phyloP scores from a whole-genome alignment of 2,888 invertebrate genomes.

The Anorthoa munda region DNA sequence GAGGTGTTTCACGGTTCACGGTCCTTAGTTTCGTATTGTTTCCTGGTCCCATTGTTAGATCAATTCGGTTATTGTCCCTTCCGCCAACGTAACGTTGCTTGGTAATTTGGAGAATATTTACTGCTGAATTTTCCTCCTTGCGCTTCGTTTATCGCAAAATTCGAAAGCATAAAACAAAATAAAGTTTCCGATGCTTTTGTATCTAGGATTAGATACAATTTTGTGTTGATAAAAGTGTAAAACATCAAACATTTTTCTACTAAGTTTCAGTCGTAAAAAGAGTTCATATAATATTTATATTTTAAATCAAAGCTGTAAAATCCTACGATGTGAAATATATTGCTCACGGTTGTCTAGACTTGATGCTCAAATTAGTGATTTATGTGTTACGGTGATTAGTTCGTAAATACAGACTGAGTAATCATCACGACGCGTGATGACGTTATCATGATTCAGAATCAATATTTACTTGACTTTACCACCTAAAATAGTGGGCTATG shows the following conservation, averaged over 20 bases:
- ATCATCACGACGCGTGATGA: not conserved
- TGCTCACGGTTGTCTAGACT: slow-evolving; percentile 12
- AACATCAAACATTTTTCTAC: not conserved
- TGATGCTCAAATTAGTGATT: not conserved
- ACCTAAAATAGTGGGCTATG: not conserved
- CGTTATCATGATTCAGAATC: too few species aligned
- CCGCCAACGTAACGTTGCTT: slow-evolving; percentile 6
- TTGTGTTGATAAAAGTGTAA: slow-evolving; percentile 5
- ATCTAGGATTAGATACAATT: not conserved
- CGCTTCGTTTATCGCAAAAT: not conserved
- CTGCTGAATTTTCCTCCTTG: not conserved
- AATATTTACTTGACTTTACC: not conserved
- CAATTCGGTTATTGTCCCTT: slow-evolving; percentile 30
- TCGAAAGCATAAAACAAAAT: not conserved
- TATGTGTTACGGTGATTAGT: slow-evolving; percentile 1
- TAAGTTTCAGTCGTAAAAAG: slow-evolving; percentile 3
- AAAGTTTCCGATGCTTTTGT: not conserved
- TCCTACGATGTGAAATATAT: slow-evolving; percentile 9
- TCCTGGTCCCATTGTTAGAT: slow-evolving; percentile 50
- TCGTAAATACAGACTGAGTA: not conserved
- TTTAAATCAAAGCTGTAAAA: slow-evolving; percentile 7
- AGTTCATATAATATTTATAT: slow-evolving; percentile 3
- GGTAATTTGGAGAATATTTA: slow-evolving; percentile 9
- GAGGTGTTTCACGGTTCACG: slow-evolving; percentile 56
- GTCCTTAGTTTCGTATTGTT: slow-evolving; percentile 56